A percentile compares a stretch with the other conserved stretches of the same genome.
phyloP scores from a whole-genome alignment of 2,113 vertebrate genomes.

The Nothocercus julius region DNA sequence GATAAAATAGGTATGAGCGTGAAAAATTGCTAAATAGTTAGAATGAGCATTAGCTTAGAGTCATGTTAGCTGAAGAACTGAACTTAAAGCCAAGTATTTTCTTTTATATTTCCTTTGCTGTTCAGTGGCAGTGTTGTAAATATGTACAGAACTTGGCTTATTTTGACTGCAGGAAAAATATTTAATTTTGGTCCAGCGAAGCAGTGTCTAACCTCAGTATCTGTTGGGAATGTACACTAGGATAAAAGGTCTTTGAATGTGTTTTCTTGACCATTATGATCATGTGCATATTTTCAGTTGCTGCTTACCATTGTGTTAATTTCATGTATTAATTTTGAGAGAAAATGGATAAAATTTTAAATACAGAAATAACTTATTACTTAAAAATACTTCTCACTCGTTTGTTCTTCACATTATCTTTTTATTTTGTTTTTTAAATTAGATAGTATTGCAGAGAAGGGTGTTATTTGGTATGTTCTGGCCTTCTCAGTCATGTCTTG shows the following conservation, averaged over 20 bases:
- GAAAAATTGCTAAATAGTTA: neutral
- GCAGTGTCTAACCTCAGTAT: neutral
- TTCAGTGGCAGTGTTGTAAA: neutral
- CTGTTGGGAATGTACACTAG: neutral
- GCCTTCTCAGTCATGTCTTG: neutral
- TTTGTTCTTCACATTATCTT: neutral
- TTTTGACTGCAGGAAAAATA: neutral
- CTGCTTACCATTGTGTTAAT: neutral
- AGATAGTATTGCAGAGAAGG: neutral
- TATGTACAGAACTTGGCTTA: neutral
- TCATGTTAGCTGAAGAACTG: neutral
- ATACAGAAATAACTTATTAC: neutral
- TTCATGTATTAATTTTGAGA: neutral
- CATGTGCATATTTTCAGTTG: rapidly evolving
- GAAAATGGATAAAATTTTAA: neutral
- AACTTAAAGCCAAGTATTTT: neutral
- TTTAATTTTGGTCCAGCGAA: neutral
- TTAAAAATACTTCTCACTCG: neutral
- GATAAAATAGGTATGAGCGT: neutral
- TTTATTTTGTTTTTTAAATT: neutral
- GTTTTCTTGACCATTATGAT: neutral
- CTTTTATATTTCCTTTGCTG: neutral
- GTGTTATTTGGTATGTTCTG: neutral
- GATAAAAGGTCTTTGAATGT: neutral
- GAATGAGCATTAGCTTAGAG: neutral